These are phyloP conservation scores for Drosophila buzzatii DNA, from an alignment of 2,888 invertebrate genomes.

Conservation along the genomic window DNA sequence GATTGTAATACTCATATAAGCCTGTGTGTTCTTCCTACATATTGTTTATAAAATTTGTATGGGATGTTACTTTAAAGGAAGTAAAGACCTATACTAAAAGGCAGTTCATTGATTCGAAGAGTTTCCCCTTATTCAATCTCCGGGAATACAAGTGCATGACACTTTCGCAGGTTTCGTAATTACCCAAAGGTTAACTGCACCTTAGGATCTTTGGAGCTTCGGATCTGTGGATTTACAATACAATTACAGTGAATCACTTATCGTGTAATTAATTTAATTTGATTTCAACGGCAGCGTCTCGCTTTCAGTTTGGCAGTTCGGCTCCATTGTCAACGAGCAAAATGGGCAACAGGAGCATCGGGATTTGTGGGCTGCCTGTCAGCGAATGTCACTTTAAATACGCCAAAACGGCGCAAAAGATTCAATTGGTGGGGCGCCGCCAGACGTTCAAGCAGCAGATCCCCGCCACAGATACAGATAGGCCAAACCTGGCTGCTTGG, in stretches of 20 bases:
- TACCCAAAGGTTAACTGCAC: constrained; percentile 34
- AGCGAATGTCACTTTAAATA: constrained; percentile 80
- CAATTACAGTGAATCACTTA: constrained; percentile 67
- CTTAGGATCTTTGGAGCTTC: constrained; percentile 1
- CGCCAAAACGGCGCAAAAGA: constrained; percentile 81
- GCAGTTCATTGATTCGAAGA: not conserved
- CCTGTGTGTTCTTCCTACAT: not conserved
- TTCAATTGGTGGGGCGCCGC: constrained; percentile 77
- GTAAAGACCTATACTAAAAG: not conserved
- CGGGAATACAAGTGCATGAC: constrained; percentile 1
- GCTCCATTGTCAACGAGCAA: constrained; percentile 11
- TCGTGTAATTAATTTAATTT: constrained; percentile 70
- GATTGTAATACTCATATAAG: not conserved
- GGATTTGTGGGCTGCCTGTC: constrained; percentile 60
- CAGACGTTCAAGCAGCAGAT: constrained; percentile 41
- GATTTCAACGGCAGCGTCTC: constrained; percentile 33
- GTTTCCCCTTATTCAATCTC: not conserved
- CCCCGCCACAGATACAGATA: constrained; percentile 49
- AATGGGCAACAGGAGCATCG: constrained; percentile 27
- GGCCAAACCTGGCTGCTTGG: constrained; percentile 8
- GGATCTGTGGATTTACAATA: constrained; percentile 54
- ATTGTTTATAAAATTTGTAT: not conserved
- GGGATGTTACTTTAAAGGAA: not conserved
- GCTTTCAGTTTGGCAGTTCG: constrained; percentile 42
- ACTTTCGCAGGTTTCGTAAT: constrained; percentile 24